A percentile compares a stretch with the other conserved stretches of the same genome.
Conservation (phyloP, 2,888 invertebrate species). For the Nineta flava region DNA sequence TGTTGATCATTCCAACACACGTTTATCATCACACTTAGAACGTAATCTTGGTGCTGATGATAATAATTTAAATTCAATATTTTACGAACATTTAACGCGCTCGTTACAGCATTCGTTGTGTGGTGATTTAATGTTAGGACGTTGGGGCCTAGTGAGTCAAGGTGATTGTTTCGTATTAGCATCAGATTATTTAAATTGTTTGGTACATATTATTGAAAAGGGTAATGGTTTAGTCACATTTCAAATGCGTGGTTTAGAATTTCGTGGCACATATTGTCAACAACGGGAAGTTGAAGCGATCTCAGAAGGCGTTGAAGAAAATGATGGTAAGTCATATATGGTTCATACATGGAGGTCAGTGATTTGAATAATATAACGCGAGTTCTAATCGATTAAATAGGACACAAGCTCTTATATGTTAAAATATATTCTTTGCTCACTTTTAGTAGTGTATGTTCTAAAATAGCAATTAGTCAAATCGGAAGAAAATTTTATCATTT, state of each 20-base stretch:
- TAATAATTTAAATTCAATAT: slow-evolving; percentile 96
- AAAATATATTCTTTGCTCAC: too few species aligned
- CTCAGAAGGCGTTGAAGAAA: slow-evolving; percentile 91
- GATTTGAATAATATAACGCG: too few species aligned
- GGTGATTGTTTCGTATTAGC: slow-evolving; percentile 98
- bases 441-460: too few species aligned
- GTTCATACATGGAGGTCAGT: too few species aligned
- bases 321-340: slow-evolving; percentile 71
- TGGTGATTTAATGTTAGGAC: slow-evolving; percentile 78
- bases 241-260: slow-evolving; percentile 93
- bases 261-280: slow-evolving; percentile 97
- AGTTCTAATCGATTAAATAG: too few species aligned
- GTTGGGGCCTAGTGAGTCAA: slow-evolving; percentile 93
- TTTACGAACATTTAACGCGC: slow-evolving; percentile 95
- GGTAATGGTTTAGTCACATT: slow-evolving; percentile 98
- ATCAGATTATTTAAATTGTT: slow-evolving; percentile 93
- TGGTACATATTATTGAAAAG: slow-evolving; percentile 94
- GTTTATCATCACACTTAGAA: slow-evolving; percentile 87
- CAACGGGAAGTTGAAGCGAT: slow-evolving; percentile 98
- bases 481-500: too few species aligned
- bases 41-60: slow-evolving; percentile 87
- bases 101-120: slow-evolving; percentile 91
- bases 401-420: too few species aligned
- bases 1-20: slow-evolving; percentile 93
- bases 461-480: too few species aligned